Evolutionary conservation across 2,113 vertebrate genomes (phyloP), one percentile per base, ranked within the genome.

Genomic region (Cyprinodon variegatus): DNA sequence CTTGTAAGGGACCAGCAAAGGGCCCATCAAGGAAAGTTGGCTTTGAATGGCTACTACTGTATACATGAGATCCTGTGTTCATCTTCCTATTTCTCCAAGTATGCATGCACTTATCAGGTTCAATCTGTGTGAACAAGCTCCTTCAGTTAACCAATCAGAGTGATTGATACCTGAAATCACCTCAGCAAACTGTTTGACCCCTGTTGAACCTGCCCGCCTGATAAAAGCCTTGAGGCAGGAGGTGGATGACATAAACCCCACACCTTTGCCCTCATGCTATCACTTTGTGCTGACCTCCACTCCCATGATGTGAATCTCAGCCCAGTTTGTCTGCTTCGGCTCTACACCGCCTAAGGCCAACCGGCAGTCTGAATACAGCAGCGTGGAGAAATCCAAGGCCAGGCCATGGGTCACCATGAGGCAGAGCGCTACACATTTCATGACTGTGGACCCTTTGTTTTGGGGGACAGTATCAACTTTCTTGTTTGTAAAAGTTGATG

Each of bases 241-340:
- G 95, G 95, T 93, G 94, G 93, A 90, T 84, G 79, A 93, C 91
- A 93, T 94, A 92, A 90, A 65, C 93, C 93, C 92, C 90, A 85
- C 94, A 93, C 92, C 92, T 95, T 77, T 94, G 94, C 74, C 78
- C 86, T 84, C 39, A 4, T 5, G 79, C 93, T 83, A 89, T 94
- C 93, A 94, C 94, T 95, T 93, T 93, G n/a, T 48, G 95, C 94
- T 95, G 95, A 95, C 95, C 96, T 95, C 91, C 92, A 82, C 93
- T 94, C 95, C 95, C 95, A 93, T 89, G 91, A 94, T 93, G 91
- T 93, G 94, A 93, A 88, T 93, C 93, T 93, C 93, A 94, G 94
- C 93, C 95, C 92, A 94, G 93, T 93, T 92, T 22, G 92, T 90
- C 79, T 94, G 95, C 93, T 94, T 93, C 93, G 88, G 90, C 29